Conservation (phyloP, 2,113 vertebrate genomes). For the Tachysurus vachellii region DNA sequence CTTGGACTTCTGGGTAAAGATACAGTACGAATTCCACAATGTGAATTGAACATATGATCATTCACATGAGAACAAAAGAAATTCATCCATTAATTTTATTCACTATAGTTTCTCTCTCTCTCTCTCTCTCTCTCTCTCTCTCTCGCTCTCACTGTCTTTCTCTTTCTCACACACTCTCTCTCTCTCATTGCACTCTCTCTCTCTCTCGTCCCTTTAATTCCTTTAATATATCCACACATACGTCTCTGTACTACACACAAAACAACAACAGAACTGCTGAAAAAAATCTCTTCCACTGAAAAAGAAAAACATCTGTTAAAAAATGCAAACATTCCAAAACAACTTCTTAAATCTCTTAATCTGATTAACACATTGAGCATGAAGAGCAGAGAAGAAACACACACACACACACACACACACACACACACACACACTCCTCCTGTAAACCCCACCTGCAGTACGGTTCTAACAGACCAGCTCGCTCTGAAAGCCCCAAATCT, state of each 20-base stretch:
- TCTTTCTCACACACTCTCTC: too few species aligned
- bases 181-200: too few species aligned
- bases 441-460: constrained; percentile 27
- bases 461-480: constrained; percentile 47
- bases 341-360: constrained; percentile 46
- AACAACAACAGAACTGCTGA: not conserved
- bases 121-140: not conserved
- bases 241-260: not conserved
- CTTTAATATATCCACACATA: not conserved
- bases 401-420: constrained; percentile 1
- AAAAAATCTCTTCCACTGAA: not conserved
- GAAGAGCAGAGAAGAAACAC: not conserved
- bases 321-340: constrained; percentile 19
- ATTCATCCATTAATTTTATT: not conserved
- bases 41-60: not conserved
- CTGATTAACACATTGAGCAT: constrained; percentile 34
- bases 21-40: not conserved
- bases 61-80: not conserved
- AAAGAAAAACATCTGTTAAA: not conserved
- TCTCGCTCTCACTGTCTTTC: not conserved
- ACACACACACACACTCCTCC: constrained; percentile 14
- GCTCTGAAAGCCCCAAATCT: constrained; percentile 45
- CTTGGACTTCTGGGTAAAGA: not conserved
- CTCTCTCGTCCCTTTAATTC: too few species aligned
- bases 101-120: not conserved